phyloP scores from a whole-genome alignment of 2,797 vertebrate genomes.

The Halcyon badia region DNA sequence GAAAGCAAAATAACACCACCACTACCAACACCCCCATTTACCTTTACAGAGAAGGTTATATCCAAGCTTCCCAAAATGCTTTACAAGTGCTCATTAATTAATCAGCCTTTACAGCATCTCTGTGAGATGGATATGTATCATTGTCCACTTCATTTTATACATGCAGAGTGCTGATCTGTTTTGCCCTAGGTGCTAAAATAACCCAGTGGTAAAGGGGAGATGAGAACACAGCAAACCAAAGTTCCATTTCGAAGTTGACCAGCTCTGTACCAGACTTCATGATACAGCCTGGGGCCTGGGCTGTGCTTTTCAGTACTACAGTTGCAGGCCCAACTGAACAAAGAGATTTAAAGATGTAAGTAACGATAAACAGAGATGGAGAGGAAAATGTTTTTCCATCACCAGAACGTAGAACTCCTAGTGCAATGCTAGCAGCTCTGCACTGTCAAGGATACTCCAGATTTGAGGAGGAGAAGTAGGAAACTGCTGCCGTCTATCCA shows the following conservation, averaged over 20 bases:
- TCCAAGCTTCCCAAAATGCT: background rate
- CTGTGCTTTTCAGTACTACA: background rate
- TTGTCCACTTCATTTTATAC: background rate
- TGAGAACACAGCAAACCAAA: background rate
- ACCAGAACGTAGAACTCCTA: rapidly evolving
- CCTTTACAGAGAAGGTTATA: background rate
- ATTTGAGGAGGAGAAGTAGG: background rate
- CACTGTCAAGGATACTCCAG: rapidly evolving
- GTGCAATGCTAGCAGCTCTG: background rate
- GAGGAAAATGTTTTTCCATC: background rate
- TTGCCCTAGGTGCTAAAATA: background rate
- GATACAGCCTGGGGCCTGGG: background rate
- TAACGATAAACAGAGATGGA: background rate
- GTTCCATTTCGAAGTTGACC: background rate
- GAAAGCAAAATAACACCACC: background rate
- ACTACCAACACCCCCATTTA: background rate
- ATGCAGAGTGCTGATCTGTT: background rate
- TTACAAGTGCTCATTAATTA: background rate
- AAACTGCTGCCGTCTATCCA: background rate
- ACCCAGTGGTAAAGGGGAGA: background rate
- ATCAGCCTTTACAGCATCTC: background rate
- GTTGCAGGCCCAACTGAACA: rapidly evolving
- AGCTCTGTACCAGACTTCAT: too few relatives aligned
- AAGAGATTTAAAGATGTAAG: background rate
- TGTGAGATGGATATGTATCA: background rate